A percentile compares a stretch with the other conserved stretches of the same genome.
Evolutionary conservation across 2,113 vertebrate species (phyloP).

Genomic region (Xiphias gladius): DNA sequence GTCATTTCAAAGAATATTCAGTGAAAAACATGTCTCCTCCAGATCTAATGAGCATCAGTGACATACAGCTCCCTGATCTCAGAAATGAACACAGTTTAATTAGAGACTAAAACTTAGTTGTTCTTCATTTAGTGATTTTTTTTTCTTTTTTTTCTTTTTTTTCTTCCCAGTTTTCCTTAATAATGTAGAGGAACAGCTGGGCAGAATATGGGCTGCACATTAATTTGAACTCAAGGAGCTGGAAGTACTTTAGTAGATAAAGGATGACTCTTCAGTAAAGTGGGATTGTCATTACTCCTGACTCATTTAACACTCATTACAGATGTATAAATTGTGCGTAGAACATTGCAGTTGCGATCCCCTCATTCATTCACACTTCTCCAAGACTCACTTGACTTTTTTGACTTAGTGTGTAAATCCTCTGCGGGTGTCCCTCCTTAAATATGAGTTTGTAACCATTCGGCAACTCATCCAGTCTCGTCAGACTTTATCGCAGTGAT

Average conservation of each 20-base stretch:
- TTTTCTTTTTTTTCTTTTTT: too few relatives aligned
- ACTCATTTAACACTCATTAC: constrained; percentile 50
- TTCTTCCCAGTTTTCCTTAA: constrained; percentile 41
- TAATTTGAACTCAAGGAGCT: constrained; percentile 31
- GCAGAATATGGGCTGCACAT: constrained; percentile 28
- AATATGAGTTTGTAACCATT: neutral
- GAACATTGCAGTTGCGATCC: neutral
- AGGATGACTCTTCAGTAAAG: constrained; percentile 28
- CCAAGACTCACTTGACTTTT: neutral
- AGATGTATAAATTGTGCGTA: constrained; percentile 20
- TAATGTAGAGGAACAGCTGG: constrained; percentile 55
- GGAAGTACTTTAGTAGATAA: constrained; percentile 14
- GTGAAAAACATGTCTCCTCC: neutral
- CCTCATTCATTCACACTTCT: neutral
- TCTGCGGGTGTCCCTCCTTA: neutral
- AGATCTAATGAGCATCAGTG: constrained; percentile 5
- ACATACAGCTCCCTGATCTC: neutral
- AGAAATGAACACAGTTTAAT: constrained; percentile 23
- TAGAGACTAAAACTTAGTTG: constrained; percentile 23
- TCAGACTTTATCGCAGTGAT: neutral
- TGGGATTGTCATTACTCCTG: constrained; percentile 24
- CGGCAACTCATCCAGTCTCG: neutral
- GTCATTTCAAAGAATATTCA: neutral
- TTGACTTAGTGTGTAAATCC: neutral
- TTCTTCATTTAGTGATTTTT: constrained; percentile 16